phyloP scores from a whole-genome alignment of 1,140 invertebrate species.

The Caenorhabditis brenneri region DNA sequence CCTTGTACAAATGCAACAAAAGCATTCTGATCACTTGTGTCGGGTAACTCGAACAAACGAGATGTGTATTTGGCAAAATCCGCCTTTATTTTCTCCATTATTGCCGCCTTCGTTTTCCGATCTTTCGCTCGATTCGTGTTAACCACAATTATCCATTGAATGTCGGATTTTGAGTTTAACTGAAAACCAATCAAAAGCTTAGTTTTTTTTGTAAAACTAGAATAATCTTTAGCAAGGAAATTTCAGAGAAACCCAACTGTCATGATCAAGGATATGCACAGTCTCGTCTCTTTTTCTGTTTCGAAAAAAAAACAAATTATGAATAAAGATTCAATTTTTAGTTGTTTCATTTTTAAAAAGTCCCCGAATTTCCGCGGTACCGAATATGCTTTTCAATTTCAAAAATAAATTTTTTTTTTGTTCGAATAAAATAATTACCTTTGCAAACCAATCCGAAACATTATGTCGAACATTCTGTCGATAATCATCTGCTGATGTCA shows the following conservation, averaged over 20 bases:
- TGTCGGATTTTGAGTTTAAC: conserved; percentile 46
- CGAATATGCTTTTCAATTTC: too few species aligned
- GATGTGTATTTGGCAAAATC: conserved; percentile 61
- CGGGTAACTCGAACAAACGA: conserved; percentile 38
- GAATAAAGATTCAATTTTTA: too few species aligned
- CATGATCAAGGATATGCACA: too few species aligned
- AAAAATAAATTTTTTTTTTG: too few species aligned
- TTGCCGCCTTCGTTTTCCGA: conserved; percentile 58
- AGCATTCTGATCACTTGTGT: neutral
- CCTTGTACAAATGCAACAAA: neutral
- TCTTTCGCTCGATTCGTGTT: conserved; percentile 64
- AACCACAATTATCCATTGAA: conserved; percentile 67
- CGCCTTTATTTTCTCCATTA: conserved; percentile 64
- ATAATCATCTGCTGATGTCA: conserved; percentile 54
- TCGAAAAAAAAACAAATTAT: too few species aligned
- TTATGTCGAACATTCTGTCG: conserved; percentile 59
- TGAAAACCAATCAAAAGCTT: neutral
- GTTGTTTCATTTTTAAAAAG: too few species aligned
- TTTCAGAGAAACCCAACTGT: too few species aligned
- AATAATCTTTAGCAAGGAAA: too few species aligned
- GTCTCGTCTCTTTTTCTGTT: too few species aligned
- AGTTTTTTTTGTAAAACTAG: neutral
- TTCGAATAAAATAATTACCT: conserved; percentile 51
- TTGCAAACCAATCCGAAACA: conserved; percentile 65
- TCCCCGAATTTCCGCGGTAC: too few species aligned